A percentile compares a stretch with the other conserved stretches of the same genome.
phyloP scores from a whole-genome alignment of 2,888 invertebrate species.

The Pseudococcus longispinus region DNA sequence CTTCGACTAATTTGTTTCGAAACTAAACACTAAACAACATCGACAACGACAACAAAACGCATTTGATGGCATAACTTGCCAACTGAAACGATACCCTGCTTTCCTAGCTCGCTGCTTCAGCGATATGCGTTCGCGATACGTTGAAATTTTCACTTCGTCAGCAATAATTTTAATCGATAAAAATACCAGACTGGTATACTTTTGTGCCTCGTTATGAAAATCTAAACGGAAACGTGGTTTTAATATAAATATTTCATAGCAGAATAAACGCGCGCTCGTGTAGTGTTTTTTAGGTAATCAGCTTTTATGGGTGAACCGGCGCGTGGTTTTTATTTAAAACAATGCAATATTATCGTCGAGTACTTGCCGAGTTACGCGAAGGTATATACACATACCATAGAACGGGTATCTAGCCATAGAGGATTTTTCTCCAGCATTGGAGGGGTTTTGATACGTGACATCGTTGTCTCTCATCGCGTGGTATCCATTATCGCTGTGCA shows the following conservation, averaged over 20 bases:
- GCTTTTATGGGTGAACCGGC: constrained; percentile 24
- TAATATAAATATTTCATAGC: constrained; percentile 26
- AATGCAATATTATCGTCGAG: constrained; percentile 16
- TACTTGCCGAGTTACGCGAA: not conserved
- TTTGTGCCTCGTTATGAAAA: not conserved
- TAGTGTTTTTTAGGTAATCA: constrained; percentile 20
- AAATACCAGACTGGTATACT: constrained; percentile 7
- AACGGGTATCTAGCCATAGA: not conserved
- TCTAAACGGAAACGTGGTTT: constrained; percentile 31
- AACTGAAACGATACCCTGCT: constrained; percentile 11
- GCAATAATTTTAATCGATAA: constrained; percentile 38
- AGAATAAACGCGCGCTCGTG: not conserved
- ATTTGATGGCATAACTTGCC: constrained; percentile 12
- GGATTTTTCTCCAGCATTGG: not conserved
- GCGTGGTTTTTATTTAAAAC: constrained; percentile 31
- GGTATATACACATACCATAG: not conserved
- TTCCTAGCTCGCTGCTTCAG: constrained; percentile 24
- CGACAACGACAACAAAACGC: not conserved
- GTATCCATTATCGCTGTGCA: not conserved
- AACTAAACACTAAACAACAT: not conserved
- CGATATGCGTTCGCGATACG: constrained; percentile 37
- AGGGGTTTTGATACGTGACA: not conserved
- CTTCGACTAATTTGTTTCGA: constrained; percentile 5
- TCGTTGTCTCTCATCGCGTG: not conserved
- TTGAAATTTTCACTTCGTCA: constrained; percentile 40